Evolutionary conservation across 1,140 invertebrate genomes (phyloP).

Genomic region (Piezodorus guildinii): DNA sequence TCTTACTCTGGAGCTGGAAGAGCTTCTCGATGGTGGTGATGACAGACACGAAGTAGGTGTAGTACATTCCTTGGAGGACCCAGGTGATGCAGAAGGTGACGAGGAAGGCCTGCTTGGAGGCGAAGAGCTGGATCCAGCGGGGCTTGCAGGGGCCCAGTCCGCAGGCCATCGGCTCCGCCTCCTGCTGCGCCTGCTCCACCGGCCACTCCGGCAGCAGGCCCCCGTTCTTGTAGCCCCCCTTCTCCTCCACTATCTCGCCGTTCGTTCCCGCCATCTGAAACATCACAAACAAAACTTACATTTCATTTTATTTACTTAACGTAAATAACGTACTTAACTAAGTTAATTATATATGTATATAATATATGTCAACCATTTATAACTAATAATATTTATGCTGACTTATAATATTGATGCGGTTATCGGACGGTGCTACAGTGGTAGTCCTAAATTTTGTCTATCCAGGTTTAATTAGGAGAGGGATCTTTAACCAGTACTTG

Average conservation of each 20-base stretch:
- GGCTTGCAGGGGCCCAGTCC: slow-evolving; percentile 58
- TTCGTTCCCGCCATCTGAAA: slow-evolving; percentile 11
- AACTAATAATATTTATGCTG: too few relatives aligned
- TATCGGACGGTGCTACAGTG: too few relatives aligned
- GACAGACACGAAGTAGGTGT: slow-evolving; percentile 90
- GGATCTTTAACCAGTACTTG: too few relatives aligned
- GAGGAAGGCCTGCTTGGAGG: slow-evolving; percentile 81
- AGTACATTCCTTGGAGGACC: slow-evolving; percentile 87
- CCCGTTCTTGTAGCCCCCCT: slow-evolving; percentile 5
- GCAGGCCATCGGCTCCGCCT: slow-evolving; percentile 41
- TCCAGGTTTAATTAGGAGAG: too few relatives aligned
- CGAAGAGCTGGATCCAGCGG: slow-evolving; percentile 59
- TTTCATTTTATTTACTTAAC: too few relatives aligned
- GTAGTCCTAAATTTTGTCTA: too few relatives aligned
- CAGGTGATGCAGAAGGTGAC: slow-evolving; percentile 77
- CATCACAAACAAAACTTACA: too few relatives aligned
- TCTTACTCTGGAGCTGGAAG: slow-evolving; percentile 89
- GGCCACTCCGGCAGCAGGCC: slow-evolving; percentile 2
- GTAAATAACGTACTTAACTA: too few relatives aligned
- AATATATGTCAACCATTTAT: too few relatives aligned
- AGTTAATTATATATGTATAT: too few relatives aligned
- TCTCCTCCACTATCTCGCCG: slow-evolving; percentile 6
- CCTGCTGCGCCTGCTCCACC: slow-evolving; percentile 2
- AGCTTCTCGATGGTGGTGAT: slow-evolving; percentile 95
- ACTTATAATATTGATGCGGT: too few relatives aligned